A percentile compares a stretch with the other conserved stretches of the same genome.
These are phyloP conservation scores for Ochropacha duplaris DNA, from an alignment of 2,888 invertebrate genomes.

Conservation along the genomic window DNA sequence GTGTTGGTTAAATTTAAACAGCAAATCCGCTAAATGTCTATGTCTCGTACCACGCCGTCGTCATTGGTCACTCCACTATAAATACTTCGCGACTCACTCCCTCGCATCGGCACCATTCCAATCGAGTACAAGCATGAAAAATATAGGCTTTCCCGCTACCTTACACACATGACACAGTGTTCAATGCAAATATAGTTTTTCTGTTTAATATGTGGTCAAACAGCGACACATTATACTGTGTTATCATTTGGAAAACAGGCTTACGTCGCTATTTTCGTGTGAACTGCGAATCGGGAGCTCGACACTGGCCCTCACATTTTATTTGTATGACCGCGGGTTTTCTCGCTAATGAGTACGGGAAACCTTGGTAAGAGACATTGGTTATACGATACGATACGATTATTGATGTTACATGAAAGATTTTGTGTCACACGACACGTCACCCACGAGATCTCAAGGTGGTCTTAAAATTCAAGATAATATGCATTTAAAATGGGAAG, in stretches of 20 bases:
- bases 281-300: constrained; percentile 25
- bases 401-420: background rate
- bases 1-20: too few species aligned
- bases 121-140: constrained; percentile 24
- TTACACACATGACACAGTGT: constrained; percentile 19
- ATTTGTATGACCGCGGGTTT: constrained; percentile 26
- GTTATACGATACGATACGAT: background rate
- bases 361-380: background rate
- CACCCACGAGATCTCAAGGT: background rate
- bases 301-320: constrained; percentile 47
- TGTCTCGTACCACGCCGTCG: constrained; percentile 25
- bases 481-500: too few species aligned
- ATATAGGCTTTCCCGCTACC: constrained; percentile 35
- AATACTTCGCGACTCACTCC: constrained; percentile 65
- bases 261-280: constrained; percentile 38
- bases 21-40: background rate
- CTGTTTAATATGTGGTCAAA: background rate
- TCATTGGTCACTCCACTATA: constrained; percentile 58
- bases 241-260: constrained; percentile 16
- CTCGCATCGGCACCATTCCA: constrained; percentile 70
- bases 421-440: background rate
- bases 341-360: constrained; percentile 10
- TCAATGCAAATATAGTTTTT: constrained; percentile 4
- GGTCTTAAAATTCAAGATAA: background rate
- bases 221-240: constrained; percentile 26